Base-by-base conservation (phyloP, 2,888 invertebrate species). In the Heteromyza rotundicornis region DNA sequence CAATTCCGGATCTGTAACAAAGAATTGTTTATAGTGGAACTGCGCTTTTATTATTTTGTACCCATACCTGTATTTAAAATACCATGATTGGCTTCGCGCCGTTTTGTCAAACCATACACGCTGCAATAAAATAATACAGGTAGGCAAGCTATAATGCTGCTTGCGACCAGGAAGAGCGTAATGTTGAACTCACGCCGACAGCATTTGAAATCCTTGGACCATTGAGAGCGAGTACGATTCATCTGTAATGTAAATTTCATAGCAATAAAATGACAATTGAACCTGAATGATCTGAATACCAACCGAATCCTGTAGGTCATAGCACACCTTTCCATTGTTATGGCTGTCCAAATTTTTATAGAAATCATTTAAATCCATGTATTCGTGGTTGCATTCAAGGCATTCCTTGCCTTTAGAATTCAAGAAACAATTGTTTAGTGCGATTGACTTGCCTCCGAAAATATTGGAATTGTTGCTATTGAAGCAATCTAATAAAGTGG, bases 191-290 rank as follows among this genome's bases (percentile, higher is more conserved):
- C 70, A 1, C 81, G 78, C 17, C 72, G 71, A 27, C 80, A 81
- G 54, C 81, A 81, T 0, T 76, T 70, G 0, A 76, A 62, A 2
- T 70, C 70, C 51, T 72, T 79, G 0, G 81, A 81, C 81, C 81
- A 81, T 0, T 36, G 24, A 0, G 65, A 63, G 1, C 81, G 78
- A 1, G 81, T 79, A 24, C 70, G 72, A 60, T 81, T 81, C 81
- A 81, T 81, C 80, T 81, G 53, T 14, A 3, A 24, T 2, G 14
- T 14, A 19, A 12, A 5, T 23, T 12, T 2, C 2, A 17, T 7
- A 8, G 19, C 17, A 16, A n/a, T 35, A n/a, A 17, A 40, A 36
- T 8, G 2, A 40, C 40, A 40, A 14, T 0, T 10, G 14, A 8
- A 1, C 1, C 12, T n/a, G 2, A 0, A 23, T 2, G 8, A 10